Evolutionary conservation across 2,113 vertebrate species (phyloP).

Genomic region (Sylvia atricapilla): DNA sequence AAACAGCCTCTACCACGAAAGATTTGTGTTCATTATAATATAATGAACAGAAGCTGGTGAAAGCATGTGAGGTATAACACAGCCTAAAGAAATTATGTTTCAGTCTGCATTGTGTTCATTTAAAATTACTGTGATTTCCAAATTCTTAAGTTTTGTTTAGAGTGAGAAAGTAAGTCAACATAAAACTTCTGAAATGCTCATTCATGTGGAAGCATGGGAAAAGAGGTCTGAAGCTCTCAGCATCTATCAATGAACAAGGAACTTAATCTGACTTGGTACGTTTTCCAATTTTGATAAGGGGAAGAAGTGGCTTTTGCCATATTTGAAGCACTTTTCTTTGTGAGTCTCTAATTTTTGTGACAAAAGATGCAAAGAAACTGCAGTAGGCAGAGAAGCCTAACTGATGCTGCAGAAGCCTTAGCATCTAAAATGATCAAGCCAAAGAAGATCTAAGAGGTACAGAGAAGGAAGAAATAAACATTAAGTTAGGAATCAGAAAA

Average conservation of each 20-base stretch:
- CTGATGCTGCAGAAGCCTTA: neutral
- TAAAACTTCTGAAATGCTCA: neutral
- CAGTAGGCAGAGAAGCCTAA: neutral
- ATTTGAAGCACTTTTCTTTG: neutral
- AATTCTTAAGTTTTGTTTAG: neutral
- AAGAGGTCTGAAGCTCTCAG: neutral
- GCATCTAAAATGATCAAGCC: conserved; percentile 12
- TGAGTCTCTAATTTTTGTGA: neutral
- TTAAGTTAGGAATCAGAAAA: conserved; percentile 31
- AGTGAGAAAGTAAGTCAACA: neutral
- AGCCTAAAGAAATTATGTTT: neutral
- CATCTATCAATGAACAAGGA: neutral
- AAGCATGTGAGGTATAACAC: neutral
- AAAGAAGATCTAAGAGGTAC: conserved; percentile 29
- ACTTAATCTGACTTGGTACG: neutral
- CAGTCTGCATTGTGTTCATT: neutral
- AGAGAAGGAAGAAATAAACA: conserved; percentile 40
- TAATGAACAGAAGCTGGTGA: neutral
- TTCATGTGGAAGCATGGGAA: neutral
- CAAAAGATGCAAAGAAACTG: neutral
- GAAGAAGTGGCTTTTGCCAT: neutral
- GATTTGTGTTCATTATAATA: neutral
- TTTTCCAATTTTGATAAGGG: neutral
- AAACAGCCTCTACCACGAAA: neutral
- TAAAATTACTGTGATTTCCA: neutral